A percentile compares a stretch with the other conserved stretches of the same genome.
These are phyloP conservation scores for Porites cylindrica DNA, from an alignment of 92 coral and sea anemone genomes.

Conservation along the genomic window DNA sequence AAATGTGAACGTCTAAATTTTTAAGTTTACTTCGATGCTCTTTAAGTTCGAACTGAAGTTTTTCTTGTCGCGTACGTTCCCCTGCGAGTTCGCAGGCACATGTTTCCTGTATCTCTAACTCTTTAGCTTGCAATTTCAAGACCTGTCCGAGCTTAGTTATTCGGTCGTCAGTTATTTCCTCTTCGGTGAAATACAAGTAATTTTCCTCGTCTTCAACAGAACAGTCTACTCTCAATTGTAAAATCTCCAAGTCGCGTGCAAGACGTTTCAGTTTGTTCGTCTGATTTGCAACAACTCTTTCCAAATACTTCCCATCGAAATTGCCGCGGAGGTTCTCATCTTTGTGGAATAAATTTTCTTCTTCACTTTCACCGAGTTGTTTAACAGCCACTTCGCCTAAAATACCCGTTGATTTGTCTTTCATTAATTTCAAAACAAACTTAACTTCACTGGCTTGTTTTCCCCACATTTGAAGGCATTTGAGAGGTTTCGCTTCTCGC, in stretches of 20 bases:
- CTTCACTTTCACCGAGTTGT: slow-evolving; percentile 24
- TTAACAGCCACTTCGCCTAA: slow-evolving; percentile 20
- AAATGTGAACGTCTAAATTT: slow-evolving; percentile 60
- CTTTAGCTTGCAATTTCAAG: slow-evolving; percentile 71
- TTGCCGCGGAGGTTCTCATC: slow-evolving; percentile 55
- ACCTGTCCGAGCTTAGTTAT: slow-evolving; percentile 56
- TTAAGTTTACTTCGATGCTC: slow-evolving; percentile 53
- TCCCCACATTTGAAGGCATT: slow-evolving; percentile 85
- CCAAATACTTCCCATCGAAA: slow-evolving; percentile 70
- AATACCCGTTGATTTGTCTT: slow-evolving; percentile 42
- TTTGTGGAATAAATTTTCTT: background rate
- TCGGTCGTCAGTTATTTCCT: slow-evolving; percentile 73
- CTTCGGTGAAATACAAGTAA: slow-evolving; percentile 61
- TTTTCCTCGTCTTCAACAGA: slow-evolving; percentile 68
- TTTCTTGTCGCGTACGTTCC: slow-evolving; percentile 47
- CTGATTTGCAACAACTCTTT: slow-evolving; percentile 62
- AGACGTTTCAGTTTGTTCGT: slow-evolving; percentile 60
- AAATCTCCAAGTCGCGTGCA: slow-evolving; percentile 73
- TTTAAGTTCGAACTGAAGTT: slow-evolving; percentile 53
- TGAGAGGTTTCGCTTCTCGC: slow-evolving; percentile 85
- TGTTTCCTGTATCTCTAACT: slow-evolving; percentile 49
- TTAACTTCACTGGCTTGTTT: slow-evolving; percentile 62
- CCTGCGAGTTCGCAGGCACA: slow-evolving; percentile 52
- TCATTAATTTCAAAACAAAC: slow-evolving; percentile 72
- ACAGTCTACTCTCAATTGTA: slow-evolving; percentile 60